Evolutionary conservation across 2,888 invertebrate species (phyloP), one percentile per base, ranked within the genome.

Genomic region (Cerceris rybyensis): DNA sequence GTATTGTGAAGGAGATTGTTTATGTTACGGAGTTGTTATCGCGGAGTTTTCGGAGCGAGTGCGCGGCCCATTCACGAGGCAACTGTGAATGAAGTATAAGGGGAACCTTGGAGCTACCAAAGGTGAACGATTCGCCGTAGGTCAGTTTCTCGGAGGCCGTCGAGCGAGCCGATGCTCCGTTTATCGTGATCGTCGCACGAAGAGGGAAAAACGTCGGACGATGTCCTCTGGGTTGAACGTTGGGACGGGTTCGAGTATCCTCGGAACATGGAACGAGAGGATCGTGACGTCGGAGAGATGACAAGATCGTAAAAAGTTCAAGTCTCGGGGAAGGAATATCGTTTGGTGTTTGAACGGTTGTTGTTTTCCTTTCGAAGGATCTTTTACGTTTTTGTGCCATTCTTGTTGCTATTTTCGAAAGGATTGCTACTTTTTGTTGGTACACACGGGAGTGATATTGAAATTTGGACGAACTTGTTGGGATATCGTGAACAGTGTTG

Each of bases 61-160:
- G 64, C 28, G 64, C 16, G 11, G 28, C 28, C 69, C 79, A 70
- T 79, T 79, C 66, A 78, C 54, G 39, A 17, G 57, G 46, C 16
- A 54, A 54, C 43, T 63, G 75, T 82, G 84, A 83, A 84, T 79
- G 83, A 84, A 78, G 54, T 61, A 43, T 41, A n/a, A 67, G 50
- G 46, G 43, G 6, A 11, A 13, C 41, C 8, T 59, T 61, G 77
- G 55, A 7, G 43, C 64, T 39, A 43, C 65, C 64, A 52, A 70
- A 70, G 72, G 70, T 55, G 66, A 77, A 71, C 81, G 70, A 76
- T 82, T 82, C 79, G 71, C 54, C 84, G 76, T 81, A 80, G 85
- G 85, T 85, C 83, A 80, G 84, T 84, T 80, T 69, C 66, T 46
- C 78, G 70, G 54, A 66, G 78, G 74, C 52, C 69, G 64, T 43